These are phyloP conservation scores for Coendou prehensilis DNA, from an alignment of 2,797 vertebrate species.

Conservation along the genomic window DNA sequence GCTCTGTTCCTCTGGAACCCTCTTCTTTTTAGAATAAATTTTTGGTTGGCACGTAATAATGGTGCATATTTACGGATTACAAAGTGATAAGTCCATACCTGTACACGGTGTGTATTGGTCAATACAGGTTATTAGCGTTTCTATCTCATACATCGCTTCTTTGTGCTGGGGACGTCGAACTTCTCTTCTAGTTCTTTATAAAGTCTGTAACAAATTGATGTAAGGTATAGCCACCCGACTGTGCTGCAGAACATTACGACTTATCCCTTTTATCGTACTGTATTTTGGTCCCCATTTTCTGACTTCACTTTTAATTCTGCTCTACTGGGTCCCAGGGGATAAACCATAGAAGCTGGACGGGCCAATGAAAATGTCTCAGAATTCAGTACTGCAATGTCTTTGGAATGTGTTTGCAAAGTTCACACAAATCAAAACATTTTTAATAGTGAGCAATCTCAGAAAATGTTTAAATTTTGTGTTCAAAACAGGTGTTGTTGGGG, in stretches of 20 bases:
- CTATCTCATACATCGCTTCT: no score
- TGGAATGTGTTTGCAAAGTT: constrained; percentile 37
- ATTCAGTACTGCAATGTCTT: background rate
- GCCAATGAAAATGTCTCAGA: background rate
- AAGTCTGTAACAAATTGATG: background rate
- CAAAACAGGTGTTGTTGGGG: background rate
- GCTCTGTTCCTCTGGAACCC: background rate
- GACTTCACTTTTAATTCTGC: constrained; percentile 17
- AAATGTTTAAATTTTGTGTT: constrained; percentile 40
- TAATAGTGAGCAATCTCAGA: background rate
- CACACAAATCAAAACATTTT: background rate
- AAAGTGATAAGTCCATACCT: background rate
- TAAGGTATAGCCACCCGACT: background rate
- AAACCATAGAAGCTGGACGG: background rate
- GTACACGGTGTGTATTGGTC: no score
- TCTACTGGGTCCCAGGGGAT: background rate
- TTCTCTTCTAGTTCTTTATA: background rate
- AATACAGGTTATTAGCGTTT: background rate
- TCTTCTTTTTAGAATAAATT: background rate
- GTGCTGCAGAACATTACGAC: background rate
- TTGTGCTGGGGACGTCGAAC: background rate
- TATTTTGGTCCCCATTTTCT: background rate
- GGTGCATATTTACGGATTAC: background rate
- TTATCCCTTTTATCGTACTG: background rate
- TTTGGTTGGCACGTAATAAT: background rate